phyloP scores from a whole-genome alignment of 2,888 invertebrate genomes.

The Sinelater perroti region DNA sequence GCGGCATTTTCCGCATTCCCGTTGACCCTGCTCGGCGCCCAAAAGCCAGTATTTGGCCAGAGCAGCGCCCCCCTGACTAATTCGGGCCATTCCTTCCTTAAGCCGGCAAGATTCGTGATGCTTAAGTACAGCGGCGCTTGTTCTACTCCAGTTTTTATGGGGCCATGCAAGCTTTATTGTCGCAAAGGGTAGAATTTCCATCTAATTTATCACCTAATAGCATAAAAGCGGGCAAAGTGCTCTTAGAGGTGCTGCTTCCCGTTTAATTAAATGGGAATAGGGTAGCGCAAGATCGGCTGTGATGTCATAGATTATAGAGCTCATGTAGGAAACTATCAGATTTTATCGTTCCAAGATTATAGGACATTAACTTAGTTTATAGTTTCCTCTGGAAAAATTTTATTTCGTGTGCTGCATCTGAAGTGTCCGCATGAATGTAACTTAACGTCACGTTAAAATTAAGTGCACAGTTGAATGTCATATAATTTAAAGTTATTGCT shows the following conservation, averaged over 20 bases:
- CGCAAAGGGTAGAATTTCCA: background rate
- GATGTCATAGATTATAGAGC: background rate
- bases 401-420: no score
- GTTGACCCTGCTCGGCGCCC: no score
- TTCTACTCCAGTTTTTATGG: constrained; percentile 5
- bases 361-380: no score
- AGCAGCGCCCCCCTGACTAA: background rate
- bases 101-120: background rate
- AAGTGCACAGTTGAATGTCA: no score
- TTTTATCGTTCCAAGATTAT: no score
- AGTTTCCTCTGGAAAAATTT: no score
- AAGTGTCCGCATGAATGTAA: no score
- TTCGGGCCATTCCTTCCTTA: background rate
- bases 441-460: no score
- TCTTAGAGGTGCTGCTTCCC: constrained; percentile 12
- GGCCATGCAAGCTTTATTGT: constrained; percentile 9
- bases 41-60: no score
- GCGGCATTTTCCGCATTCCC: no score
- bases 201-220: constrained; percentile 7
- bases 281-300: background rate
- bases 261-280: constrained; percentile 11
- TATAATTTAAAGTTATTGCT: no score
- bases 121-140: background rate
- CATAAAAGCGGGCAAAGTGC: constrained; percentile 8
- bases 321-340: background rate